These are phyloP conservation scores for Denticeps clupeoides DNA, from an alignment of 2,797 vertebrate genomes.

Conservation along the genomic window DNA sequence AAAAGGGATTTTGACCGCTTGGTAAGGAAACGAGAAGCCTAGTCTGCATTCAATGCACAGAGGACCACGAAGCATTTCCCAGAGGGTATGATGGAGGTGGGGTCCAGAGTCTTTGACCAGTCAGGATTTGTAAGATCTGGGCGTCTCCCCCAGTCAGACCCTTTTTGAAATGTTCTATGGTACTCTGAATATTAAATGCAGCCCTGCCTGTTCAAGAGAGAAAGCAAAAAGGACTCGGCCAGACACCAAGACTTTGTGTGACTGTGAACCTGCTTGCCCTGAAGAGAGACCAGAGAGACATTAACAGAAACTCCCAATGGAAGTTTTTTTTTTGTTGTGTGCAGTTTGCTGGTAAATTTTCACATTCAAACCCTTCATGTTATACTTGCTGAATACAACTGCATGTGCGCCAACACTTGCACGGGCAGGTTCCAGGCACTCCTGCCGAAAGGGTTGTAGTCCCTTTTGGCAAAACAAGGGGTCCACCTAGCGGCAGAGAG, in stretches of 20 bases:
- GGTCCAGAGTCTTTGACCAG: slow-evolving; percentile 35
- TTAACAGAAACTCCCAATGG: too few relatives aligned
- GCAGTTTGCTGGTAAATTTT: too few relatives aligned
- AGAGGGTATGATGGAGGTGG: slow-evolving; percentile 43
- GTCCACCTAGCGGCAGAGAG: slow-evolving; percentile 45
- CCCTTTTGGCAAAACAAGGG: slow-evolving; percentile 56
- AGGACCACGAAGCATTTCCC: slow-evolving; percentile 46
- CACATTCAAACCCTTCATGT: too few relatives aligned
- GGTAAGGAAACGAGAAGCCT: slow-evolving; percentile 44
- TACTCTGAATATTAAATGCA: slow-evolving; percentile 47
- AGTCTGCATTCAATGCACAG: slow-evolving; percentile 40
- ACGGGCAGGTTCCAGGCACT: slow-evolving; percentile 41
- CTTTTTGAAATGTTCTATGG: slow-evolving; percentile 55
- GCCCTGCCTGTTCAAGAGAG: slow-evolving; percentile 39
- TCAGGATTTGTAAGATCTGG: slow-evolving; percentile 30
- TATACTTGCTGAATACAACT: too few relatives aligned
- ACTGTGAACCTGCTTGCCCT: too few relatives aligned
- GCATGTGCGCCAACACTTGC: slow-evolving; percentile 12
- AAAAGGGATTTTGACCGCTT: slow-evolving; percentile 56
- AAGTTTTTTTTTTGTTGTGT: too few relatives aligned
- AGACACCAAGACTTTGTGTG: too few relatives aligned
- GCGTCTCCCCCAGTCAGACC: slow-evolving; percentile 36
- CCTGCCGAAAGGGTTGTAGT: slow-evolving; percentile 53
- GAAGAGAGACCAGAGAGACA: too few relatives aligned
- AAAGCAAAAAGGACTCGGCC: too few relatives aligned